Evolutionary conservation across 1,140 invertebrate species (phyloP).

Genomic region (Eufriesea mexicana): DNA sequence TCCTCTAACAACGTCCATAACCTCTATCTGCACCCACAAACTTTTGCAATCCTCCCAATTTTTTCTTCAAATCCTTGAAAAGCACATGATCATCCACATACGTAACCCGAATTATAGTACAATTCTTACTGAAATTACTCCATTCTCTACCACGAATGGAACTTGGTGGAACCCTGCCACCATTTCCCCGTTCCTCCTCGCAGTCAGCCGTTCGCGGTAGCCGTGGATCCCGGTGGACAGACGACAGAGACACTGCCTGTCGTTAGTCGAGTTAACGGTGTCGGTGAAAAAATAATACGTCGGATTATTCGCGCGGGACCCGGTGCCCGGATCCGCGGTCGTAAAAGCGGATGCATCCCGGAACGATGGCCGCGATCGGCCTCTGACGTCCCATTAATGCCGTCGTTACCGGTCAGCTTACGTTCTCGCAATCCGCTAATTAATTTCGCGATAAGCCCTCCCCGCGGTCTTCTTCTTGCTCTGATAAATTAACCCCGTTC

Average conservation of each 20-base stretch:
- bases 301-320: slow-evolving; percentile 12
- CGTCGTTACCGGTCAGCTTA: background rate
- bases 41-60: too few relatives aligned
- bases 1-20: too few relatives aligned
- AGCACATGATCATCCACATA: background rate
- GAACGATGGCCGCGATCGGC: background rate
- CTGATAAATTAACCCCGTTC: slow-evolving; percentile 20
- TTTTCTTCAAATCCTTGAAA: background rate
- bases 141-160: background rate
- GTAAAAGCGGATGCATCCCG: too few relatives aligned
- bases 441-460: slow-evolving; percentile 11
- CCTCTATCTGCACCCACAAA: too few relatives aligned
- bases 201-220: background rate
- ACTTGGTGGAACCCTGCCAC: too few relatives aligned
- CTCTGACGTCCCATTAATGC: slow-evolving; percentile 16
- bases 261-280: slow-evolving; percentile 29
- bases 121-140: background rate
- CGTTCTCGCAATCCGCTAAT: slow-evolving; percentile 12
- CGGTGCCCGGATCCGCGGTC: background rate
- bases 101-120: background rate
- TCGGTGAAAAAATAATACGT: slow-evolving; percentile 18
- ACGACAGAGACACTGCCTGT: slow-evolving; percentile 10
- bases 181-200: background rate
- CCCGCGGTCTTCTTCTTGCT: background rate
- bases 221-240: slow-evolving; percentile 29